Percentiles rank a stretch among this genome's conserved stretches.
phyloP scores from a whole-genome alignment of 2,888 invertebrate genomes.

The Andrena hattorfiana region DNA sequence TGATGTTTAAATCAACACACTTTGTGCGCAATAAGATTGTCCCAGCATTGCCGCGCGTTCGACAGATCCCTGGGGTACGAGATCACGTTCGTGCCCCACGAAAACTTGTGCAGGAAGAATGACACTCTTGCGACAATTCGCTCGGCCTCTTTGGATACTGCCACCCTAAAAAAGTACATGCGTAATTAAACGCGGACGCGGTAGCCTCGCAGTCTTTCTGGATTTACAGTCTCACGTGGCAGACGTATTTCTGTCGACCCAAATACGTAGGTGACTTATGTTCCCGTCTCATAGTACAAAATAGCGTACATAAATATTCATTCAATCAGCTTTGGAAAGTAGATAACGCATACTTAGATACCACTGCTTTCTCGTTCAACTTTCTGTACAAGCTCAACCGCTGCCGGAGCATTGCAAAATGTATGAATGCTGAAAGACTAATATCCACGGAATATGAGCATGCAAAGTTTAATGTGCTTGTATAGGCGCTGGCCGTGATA shows the following conservation, averaged over 20 bases:
- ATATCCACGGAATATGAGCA: constrained; percentile 1
- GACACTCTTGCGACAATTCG: constrained; percentile 22
- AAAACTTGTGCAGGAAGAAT: constrained; percentile 48
- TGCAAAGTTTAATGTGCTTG: constrained; percentile 14
- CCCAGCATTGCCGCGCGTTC: constrained; percentile 39
- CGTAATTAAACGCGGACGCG: constrained; percentile 37
- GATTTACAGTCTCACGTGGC: not conserved
- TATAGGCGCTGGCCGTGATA: not conserved
- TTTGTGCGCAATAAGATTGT: constrained; percentile 33
- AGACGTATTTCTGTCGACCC: not conserved
- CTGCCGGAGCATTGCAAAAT: constrained; percentile 11
- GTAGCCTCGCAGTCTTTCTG: not conserved
- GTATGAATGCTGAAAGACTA: not conserved
- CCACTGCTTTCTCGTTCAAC: constrained; percentile 11
- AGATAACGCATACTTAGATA: constrained; percentile 25
- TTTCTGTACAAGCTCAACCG: constrained; percentile 19
- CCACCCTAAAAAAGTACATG: not conserved
- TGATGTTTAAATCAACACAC: constrained; percentile 75
- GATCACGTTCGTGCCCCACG: constrained; percentile 38
- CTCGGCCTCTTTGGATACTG: constrained; percentile 10
- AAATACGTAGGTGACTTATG: constrained; percentile 18
- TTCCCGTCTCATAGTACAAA: not conserved
- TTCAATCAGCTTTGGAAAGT: constrained; percentile 38
- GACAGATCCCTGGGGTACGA: constrained; percentile 56
- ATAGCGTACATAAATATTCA: not conserved